Evolutionary conservation across 1,140 invertebrate species (phyloP), one percentile per base, ranked within the genome.

Genomic region (Chymomyza costata): DNA sequence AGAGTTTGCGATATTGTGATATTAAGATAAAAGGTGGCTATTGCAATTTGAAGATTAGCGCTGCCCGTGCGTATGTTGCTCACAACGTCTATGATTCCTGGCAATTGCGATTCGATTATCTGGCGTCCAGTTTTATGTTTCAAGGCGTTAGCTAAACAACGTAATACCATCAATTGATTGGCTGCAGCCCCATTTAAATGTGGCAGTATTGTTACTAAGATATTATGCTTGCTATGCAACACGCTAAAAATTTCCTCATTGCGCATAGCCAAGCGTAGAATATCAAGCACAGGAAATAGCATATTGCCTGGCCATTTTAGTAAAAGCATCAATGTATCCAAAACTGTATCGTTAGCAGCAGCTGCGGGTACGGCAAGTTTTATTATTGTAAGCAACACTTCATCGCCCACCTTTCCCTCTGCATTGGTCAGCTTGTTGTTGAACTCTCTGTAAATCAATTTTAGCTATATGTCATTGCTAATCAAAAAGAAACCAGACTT

Each of bases 231-330:
- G 82, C 89, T 92, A 14, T 61, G 58, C 51, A 93, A 87, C 57
- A 85, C 52, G 59, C 86, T 86, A 86, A 90, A 91, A 10, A 92
- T 87, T 0, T 86, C 85, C 76, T 89, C 87, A 56, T 90, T 89
- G 25, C 92, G 89, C 16, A 96, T 88, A 1, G 92, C 92, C 64
- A 97, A 87, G 46, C 96, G 89, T 1, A 94, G 87, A 11, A 97
- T 86, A 86, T 98, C 96, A 17, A 98, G 86, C 6, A 92, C 93
- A 1, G 96, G 96, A 86, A 97, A 97, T 1, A 96, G 85, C 55
- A 90, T 89, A 71, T 95, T 92, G 90, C 87, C 56, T 2, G 94
- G 93, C 95, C 94, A 96, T 57, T 90, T 86, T 16, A 96, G 82
- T 43, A 95, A 86, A 62, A 87, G 88, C 71, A 90, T 90, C 35